Evolutionary conservation across 2,113 vertebrate genomes (phyloP).

Genomic region (Actenoides hombroni): DNA sequence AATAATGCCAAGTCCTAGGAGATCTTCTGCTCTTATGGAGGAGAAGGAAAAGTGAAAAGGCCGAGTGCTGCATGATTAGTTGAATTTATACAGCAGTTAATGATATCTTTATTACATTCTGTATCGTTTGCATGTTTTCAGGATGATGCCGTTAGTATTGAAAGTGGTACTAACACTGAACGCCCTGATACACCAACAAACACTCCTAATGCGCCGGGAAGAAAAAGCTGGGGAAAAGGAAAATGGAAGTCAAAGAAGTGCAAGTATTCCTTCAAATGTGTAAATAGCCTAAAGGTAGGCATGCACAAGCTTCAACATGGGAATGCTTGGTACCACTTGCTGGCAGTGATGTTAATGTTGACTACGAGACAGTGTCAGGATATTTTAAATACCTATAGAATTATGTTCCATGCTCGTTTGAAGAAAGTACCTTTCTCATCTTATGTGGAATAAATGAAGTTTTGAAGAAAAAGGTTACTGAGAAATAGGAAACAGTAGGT

Average conservation of each 20-base stretch:
- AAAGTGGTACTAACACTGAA: constrained; percentile 92
- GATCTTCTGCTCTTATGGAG: not conserved
- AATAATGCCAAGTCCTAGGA: not conserved
- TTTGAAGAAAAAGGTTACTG: not conserved
- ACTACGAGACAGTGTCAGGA: not conserved
- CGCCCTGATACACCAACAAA: constrained; percentile 98
- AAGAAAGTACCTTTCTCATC: not conserved
- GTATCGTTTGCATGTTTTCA: constrained; percentile 43
- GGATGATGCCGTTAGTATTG: constrained; percentile 95
- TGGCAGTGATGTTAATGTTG: not conserved
- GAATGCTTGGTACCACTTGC: not conserved
- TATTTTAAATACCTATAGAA: not conserved
- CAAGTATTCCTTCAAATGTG: constrained; percentile 98
- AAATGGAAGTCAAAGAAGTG: constrained; percentile 99
- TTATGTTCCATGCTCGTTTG: not conserved
- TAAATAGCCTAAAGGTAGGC: constrained; percentile 94
- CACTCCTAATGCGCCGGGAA: constrained; percentile 92
- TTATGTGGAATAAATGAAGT: not conserved
- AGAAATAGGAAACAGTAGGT: not conserved
- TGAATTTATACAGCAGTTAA: not conserved
- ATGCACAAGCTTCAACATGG: not conserved
- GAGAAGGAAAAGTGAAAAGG: not conserved
- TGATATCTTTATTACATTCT: not conserved
- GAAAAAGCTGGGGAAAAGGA: constrained; percentile 98
- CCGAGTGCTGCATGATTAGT: not conserved